phyloP scores from a whole-genome alignment of 2,888 invertebrate species.

The Drosophila pegasa region DNA sequence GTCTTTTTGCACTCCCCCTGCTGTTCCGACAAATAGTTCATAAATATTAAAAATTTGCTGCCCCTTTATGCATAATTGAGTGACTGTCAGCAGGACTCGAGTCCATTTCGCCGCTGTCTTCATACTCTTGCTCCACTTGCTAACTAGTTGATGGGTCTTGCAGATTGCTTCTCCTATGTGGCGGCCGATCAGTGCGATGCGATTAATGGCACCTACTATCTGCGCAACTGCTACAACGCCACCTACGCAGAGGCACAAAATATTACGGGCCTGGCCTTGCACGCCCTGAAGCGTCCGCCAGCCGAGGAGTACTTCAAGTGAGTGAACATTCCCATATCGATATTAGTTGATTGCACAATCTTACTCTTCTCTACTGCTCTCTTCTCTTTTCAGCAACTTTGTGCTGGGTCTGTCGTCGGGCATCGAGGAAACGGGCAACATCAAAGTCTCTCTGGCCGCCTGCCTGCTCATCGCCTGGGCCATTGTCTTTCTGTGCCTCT shows the following conservation, averaged over 20 bases:
- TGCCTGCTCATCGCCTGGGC: slow-evolving; percentile 92
- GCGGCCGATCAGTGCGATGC: slow-evolving; percentile 87
- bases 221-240: slow-evolving; percentile 87
- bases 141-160: slow-evolving; percentile 62
- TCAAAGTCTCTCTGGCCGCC: slow-evolving; percentile 89
- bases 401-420: slow-evolving; percentile 88
- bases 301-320: slow-evolving; percentile 91
- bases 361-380: not conserved
- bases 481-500: slow-evolving; percentile 91
- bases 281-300: slow-evolving; percentile 87
- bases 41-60: slow-evolving; percentile 64
- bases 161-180: slow-evolving; percentile 89
- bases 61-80: slow-evolving; percentile 67
- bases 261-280: slow-evolving; percentile 86
- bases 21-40: slow-evolving; percentile 68
- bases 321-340: slow-evolving; percentile 65
- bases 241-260: slow-evolving; percentile 86
- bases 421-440: slow-evolving; percentile 89
- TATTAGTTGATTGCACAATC: not conserved
- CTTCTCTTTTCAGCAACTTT: slow-evolving; percentile 85
- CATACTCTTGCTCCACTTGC: slow-evolving; percentile 16
- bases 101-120: slow-evolving; percentile 3
- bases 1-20: not conserved
- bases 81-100: slow-evolving; percentile 14
- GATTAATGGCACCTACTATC: slow-evolving; percentile 88